These are phyloP conservation scores for Sorex fumeus DNA, from an alignment of 2,113 vertebrate genomes.

Conservation along the genomic window DNA sequence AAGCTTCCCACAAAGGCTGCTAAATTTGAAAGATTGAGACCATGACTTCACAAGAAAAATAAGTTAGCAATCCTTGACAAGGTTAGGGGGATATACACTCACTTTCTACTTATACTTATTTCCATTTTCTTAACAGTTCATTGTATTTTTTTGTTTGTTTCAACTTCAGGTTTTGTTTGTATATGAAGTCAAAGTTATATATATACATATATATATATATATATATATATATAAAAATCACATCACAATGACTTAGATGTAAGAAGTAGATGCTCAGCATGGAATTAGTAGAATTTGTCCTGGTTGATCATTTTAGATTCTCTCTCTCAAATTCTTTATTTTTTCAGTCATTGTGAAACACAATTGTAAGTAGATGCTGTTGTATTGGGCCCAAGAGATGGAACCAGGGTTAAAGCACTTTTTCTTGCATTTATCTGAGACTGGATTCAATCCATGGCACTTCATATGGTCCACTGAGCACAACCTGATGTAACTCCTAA, in stretches of 20 bases:
- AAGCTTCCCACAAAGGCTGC: slow-evolving; percentile 31
- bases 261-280: background rate
- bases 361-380: background rate
- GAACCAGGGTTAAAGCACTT: too few species aligned
- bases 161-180: slow-evolving; percentile 24
- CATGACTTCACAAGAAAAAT: background rate
- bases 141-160: background rate
- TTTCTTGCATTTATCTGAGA: too few species aligned
- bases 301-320: background rate
- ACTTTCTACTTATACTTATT: background rate
- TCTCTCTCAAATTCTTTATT: background rate
- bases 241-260: background rate
- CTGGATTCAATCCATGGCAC: too few species aligned
- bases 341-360: background rate
- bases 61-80: background rate
- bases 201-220: too few species aligned
- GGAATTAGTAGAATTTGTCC: background rate
- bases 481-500: too few species aligned
- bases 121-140: background rate
- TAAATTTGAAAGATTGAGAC: slow-evolving; percentile 9
- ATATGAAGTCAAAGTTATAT: slow-evolving; percentile 40
- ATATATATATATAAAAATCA: too few species aligned
- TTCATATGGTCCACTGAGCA: too few species aligned
- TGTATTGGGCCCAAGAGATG: too few species aligned
- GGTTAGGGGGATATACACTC: background rate